These are phyloP conservation scores for Drosophila azteca DNA, from an alignment of 1,140 invertebrate genomes.

Conservation along the genomic window DNA sequence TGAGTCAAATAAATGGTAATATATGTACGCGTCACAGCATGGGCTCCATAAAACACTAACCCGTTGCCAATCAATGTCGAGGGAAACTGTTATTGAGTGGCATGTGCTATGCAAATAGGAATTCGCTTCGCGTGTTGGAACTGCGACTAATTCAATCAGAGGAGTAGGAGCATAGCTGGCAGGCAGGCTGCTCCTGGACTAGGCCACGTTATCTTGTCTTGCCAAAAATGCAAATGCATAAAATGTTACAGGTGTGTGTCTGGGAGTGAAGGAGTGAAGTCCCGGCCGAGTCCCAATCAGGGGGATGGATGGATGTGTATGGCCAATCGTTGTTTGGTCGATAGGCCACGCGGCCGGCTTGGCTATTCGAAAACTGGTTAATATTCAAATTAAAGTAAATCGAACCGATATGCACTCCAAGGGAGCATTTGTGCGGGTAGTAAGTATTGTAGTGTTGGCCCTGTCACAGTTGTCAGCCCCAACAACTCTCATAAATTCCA, in stretches of 20 bases:
- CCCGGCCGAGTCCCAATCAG: conserved; percentile 30
- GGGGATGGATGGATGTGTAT: conserved; percentile 39
- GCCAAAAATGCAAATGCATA: conserved; percentile 56
- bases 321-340: conserved; percentile 78
- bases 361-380: conserved; percentile 58
- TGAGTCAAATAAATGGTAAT: conserved; percentile 31
- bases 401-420: conserved; percentile 58
- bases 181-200: conserved; percentile 23
- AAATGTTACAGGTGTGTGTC: conserved; percentile 49
- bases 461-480: conserved; percentile 29
- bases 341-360: conserved; percentile 55
- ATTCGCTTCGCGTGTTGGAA: conserved; percentile 39
- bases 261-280: conserved; percentile 25
- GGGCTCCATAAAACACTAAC: conserved; percentile 18
- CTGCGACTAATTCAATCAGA: conserved; percentile 48
- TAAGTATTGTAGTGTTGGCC: conserved; percentile 19
- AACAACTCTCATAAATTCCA: conserved; percentile 11
- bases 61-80: conserved; percentile 47
- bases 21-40: conserved; percentile 25
- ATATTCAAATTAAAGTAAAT: conserved; percentile 73
- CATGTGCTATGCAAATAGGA: conserved; percentile 53
- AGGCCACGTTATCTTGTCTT: conserved; percentile 50
- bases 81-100: conserved; percentile 45
- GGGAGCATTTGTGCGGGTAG: conserved; percentile 47
- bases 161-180: conserved; percentile 24